Evolutionary conservation across 2,113 vertebrate species (phyloP).

Genomic region (Odontophorus gujanensis): DNA sequence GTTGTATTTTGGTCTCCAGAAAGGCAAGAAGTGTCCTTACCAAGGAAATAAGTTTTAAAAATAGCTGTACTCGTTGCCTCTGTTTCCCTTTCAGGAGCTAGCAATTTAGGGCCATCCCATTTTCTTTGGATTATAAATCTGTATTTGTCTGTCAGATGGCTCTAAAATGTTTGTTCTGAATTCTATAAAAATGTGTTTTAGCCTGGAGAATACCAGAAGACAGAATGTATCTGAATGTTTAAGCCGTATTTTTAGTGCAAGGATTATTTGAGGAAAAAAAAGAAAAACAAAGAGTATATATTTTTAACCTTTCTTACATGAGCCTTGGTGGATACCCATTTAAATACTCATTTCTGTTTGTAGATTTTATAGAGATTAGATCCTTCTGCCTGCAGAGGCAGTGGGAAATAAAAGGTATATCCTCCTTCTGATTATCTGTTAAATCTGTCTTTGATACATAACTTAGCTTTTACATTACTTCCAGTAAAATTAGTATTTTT

Average conservation of each 20-base stretch:
- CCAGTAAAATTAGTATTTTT: neutral
- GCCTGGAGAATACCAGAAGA: neutral
- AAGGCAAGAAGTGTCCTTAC: neutral
- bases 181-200: neutral
- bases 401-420: neutral
- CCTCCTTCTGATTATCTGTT: neutral
- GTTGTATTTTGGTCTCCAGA: neutral
- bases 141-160: neutral
- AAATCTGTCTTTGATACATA: neutral
- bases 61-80: neutral
- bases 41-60: neutral
- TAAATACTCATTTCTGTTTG: neutral
- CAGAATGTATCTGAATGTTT: neutral
- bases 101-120: neutral
- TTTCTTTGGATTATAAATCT: neutral
- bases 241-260: neutral
- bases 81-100: neutral
- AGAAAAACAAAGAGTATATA: neutral
- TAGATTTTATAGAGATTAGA: neutral
- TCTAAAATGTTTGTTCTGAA: neutral
- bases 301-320: neutral
- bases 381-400: neutral
- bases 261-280: neutral
- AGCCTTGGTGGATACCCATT: neutral
- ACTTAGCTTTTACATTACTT: neutral